These are phyloP conservation scores for Oxygymnocypris stewartii DNA, from an alignment of 2,113 vertebrate species.

Conservation along the genomic window DNA sequence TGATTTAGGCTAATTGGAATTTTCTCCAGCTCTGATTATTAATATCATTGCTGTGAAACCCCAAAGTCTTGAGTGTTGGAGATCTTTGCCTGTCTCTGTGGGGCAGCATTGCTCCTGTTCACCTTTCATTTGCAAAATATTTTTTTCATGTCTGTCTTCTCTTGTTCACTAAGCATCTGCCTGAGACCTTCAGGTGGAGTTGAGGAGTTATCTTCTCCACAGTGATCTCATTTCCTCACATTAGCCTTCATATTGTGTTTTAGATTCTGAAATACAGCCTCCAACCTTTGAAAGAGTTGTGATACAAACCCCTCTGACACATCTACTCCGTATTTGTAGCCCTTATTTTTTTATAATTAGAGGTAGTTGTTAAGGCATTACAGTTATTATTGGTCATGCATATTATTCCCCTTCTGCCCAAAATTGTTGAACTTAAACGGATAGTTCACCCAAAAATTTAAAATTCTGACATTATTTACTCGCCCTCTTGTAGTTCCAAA, in stretches of 20 bases:
- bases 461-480: no score
- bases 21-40: background rate
- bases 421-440: background rate
- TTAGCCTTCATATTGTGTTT: background rate
- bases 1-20: background rate
- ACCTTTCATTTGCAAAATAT: slow-evolving; percentile 12
- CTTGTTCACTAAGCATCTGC: background rate
- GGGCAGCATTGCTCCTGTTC: background rate
- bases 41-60: background rate
- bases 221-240: background rate
- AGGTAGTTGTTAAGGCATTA: background rate
- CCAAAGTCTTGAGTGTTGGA: slow-evolving; percentile 20
- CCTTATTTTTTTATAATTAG: background rate
- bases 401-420: background rate
- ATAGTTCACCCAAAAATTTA: no score
- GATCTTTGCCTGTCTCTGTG: slow-evolving; percentile 30
- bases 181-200: background rate
- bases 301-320: background rate
- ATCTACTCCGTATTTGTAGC: background rate
- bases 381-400: background rate
- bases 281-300: background rate
- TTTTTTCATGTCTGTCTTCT: background rate
- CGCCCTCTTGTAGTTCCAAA: no score
- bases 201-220: background rate
- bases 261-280: background rate